phyloP scores from a whole-genome alignment of 2,888 invertebrate species.

The Glyphotaelius pellucidus region DNA sequence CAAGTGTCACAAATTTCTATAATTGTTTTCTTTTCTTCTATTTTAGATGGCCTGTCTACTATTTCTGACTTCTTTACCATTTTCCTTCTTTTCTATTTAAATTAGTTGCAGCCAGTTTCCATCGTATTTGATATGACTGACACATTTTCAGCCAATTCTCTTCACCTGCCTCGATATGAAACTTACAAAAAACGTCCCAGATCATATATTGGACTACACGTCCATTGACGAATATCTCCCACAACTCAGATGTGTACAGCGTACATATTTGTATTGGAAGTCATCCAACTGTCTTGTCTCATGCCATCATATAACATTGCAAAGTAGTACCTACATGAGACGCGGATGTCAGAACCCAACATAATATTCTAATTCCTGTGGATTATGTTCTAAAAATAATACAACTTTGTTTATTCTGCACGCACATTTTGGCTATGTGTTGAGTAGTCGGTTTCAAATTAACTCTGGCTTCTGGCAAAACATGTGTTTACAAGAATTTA shows the following conservation, averaged over 20 bases:
- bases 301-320: background rate
- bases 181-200: background rate
- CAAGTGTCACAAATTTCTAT: too few relatives aligned
- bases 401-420: background rate
- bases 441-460: background rate
- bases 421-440: background rate
- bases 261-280: background rate
- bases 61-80: too few relatives aligned
- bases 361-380: background rate
- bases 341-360: background rate
- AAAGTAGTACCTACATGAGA: background rate
- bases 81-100: background rate
- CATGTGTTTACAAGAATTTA: background rate
- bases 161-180: background rate
- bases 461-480: background rate
- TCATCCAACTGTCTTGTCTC: background rate
- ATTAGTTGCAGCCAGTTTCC: background rate
- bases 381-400: constrained; percentile 21
- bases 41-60: too few relatives aligned
- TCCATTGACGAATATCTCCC: background rate
- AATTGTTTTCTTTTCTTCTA: too few relatives aligned
- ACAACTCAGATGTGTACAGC: background rate
- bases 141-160: background rate
- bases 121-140: background rate
- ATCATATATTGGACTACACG: background rate